A percentile compares a stretch with the other conserved stretches of the same genome.
These are phyloP conservation scores for Lucifuga dentata DNA, from an alignment of 2,113 vertebrate species.

Conservation along the genomic window DNA sequence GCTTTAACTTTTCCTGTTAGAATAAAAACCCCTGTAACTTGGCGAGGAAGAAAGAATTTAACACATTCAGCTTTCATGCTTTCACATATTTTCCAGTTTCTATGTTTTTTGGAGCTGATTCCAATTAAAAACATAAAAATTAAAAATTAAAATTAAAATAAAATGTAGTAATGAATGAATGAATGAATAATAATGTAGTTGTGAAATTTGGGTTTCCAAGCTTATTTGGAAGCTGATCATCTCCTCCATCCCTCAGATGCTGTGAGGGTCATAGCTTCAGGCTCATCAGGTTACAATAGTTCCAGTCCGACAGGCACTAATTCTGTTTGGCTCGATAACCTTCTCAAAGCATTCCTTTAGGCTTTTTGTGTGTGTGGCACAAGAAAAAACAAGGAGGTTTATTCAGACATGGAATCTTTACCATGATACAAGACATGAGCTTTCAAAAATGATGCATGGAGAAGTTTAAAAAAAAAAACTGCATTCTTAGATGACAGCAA, in stretches of 20 bases:
- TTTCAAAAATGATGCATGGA: constrained; percentile 53
- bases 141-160: too few relatives aligned
- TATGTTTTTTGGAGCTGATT: neutral
- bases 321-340: constrained; percentile 59
- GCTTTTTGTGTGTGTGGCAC: constrained; percentile 56
- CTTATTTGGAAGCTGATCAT: constrained; percentile 47
- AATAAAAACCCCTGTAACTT: constrained; percentile 1
- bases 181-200: too few relatives aligned
- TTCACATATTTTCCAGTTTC: neutral
- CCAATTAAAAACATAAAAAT: too few relatives aligned
- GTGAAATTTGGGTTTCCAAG: constrained; percentile 20
- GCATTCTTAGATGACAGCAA: constrained; percentile 68
- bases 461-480: constrained; percentile 59
- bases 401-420: constrained; percentile 46
- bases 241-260: constrained; percentile 68
- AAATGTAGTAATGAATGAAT: too few relatives aligned
- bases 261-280: constrained; percentile 58
- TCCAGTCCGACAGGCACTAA: constrained; percentile 55
- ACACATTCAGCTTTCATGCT: neutral
- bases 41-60: neutral
- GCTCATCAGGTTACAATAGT: constrained; percentile 78
- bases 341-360: constrained; percentile 67
- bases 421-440: constrained; percentile 1
- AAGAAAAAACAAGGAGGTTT: constrained; percentile 57
- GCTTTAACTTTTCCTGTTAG: too few relatives aligned